Conservation (phyloP, 2,797 vertebrate genomes). For the Falco naumanni region DNA sequence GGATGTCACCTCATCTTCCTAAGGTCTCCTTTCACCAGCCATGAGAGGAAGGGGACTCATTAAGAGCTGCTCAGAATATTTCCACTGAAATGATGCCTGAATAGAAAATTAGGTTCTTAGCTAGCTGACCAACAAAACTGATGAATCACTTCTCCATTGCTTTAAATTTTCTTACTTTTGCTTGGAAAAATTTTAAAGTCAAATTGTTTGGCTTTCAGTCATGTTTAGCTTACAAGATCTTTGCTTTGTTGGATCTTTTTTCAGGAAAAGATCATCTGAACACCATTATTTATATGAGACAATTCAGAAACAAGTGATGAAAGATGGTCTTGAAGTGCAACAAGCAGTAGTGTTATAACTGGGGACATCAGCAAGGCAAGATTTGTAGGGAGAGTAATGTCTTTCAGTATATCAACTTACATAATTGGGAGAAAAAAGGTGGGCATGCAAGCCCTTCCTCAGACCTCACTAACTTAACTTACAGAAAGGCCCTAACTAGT, state of each 20-base stretch:
- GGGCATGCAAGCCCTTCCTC: background rate
- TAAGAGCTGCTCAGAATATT: background rate
- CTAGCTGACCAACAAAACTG: background rate
- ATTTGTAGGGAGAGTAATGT: background rate
- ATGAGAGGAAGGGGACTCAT: background rate
- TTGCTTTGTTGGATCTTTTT: constrained; percentile 1
- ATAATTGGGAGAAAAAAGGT: background rate
- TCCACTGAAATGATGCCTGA: background rate
- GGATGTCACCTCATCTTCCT: background rate
- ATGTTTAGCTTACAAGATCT: background rate
- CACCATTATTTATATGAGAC: constrained; percentile 28
- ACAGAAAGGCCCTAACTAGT: background rate
- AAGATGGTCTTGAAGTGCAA: constrained; percentile 5
- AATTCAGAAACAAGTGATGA: constrained; percentile 11
- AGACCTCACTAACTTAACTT: background rate
- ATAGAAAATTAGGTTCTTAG: background rate
- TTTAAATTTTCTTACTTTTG: background rate
- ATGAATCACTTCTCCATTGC: background rate
- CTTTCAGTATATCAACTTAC: background rate
- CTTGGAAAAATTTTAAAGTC: background rate
- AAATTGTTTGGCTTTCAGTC: background rate
- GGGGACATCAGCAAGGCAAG: background rate
- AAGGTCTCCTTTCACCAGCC: background rate
- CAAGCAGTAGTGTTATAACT: background rate
- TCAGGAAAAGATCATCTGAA: background rate